Evolutionary conservation across 1,140 invertebrate genomes (phyloP), one percentile per base, ranked within the genome.

Genomic region (Seison nebaliae): DNA sequence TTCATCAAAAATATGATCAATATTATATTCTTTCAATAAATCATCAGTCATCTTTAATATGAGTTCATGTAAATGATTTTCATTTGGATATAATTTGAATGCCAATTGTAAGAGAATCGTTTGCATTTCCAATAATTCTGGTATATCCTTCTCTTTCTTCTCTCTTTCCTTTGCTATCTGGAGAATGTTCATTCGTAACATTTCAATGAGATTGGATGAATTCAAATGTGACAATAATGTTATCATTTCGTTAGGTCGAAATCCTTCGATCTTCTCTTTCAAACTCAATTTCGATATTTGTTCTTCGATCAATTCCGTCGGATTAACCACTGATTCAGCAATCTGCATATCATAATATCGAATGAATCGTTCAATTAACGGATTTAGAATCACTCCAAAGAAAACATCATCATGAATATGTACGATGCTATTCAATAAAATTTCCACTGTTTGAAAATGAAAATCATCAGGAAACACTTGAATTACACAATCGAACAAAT

Each of bases 391-490:
- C 51, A 88, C 93, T 59, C 93, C 93, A 3, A 96, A 81, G 59
- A 93, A 91, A 0, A 98, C 88, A 39, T 76, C 74, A 21, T 71
- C 68, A 52, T 94, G 79, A 1, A 98, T 62, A 53, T 96, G 81
- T 1, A 79, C 83, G 59, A 88, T 96, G 0, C 86, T 91, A 53
- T 84, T 78, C 7, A 98, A 65, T 57, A 96, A 94, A 21, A 77
- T 71, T 53, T 75, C 76, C 17, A 98, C 61, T 0, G 84, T 93
- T 45, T 81, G 76, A 48, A 98, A 61, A 61, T 98, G 91, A 54
- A 93, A 94, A 56, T 98, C 88, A 56, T 98, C 91, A 2, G 88
- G 86, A 56, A 98, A 98, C 11, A 79, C 80, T 68, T 98, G 88
- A 59, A 96, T 96, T 38, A 98, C 83, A 57, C 88, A 96, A 57